Evolutionary conservation across 2,888 invertebrate genomes (phyloP).

Genomic region (Tubiluchus corallicola): DNA sequence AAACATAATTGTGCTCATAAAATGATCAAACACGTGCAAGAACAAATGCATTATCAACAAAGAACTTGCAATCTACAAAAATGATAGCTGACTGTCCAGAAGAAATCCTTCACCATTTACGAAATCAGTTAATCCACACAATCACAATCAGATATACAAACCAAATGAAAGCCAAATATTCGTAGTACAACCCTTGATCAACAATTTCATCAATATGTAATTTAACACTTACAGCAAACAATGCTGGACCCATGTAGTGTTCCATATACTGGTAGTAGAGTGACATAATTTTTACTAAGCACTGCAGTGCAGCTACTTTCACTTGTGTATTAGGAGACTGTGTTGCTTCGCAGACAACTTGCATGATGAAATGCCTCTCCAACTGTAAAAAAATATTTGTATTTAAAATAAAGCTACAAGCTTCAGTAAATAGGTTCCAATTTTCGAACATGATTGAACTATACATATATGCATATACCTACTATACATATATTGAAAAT

Average conservation of each 20-base stretch:
- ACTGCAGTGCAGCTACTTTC: constrained; percentile 88
- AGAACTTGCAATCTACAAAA: constrained; percentile 7
- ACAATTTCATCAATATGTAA: too few relatives aligned
- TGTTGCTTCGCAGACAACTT: constrained; percentile 96
- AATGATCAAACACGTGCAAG: too few relatives aligned
- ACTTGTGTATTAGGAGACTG: constrained; percentile 70
- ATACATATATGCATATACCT: too few relatives aligned
- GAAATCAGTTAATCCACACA: too few relatives aligned
- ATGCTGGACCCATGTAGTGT: constrained; percentile 90
- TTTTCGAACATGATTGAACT: too few relatives aligned
- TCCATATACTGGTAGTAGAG: constrained; percentile 99
- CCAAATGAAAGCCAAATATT: background rate
- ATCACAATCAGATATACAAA: too few relatives aligned
- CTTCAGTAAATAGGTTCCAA: too few relatives aligned
- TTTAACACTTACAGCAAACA: constrained; percentile 68
- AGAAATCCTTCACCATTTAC: too few relatives aligned
- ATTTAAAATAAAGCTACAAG: too few relatives aligned
- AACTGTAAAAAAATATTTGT: constrained; percentile 38
- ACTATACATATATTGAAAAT: constrained; percentile 7
- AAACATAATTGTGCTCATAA: too few relatives aligned
- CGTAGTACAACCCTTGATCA: constrained; percentile 1
- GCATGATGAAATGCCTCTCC: constrained; percentile 97
- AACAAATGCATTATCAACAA: constrained; percentile 8
- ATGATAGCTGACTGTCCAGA: too few relatives aligned
- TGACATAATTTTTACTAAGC: constrained; percentile 92